These are phyloP conservation scores for Zeuzera pyrina DNA, from an alignment of 2,888 invertebrate genomes.

Conservation along the genomic window DNA sequence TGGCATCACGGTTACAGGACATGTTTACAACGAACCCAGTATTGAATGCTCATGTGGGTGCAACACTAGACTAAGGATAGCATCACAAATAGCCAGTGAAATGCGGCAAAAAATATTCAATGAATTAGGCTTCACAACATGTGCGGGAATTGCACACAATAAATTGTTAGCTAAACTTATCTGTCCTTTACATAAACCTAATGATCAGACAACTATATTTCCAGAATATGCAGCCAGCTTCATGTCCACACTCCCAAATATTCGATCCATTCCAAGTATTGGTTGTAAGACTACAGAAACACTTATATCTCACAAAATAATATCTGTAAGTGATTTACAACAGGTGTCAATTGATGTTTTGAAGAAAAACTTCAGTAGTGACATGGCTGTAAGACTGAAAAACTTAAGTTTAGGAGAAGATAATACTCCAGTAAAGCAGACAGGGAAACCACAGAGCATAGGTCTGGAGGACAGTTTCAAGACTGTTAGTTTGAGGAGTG, in stretches of 20 bases:
- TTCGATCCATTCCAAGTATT: conserved; percentile 82
- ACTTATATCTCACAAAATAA: conserved; percentile 77
- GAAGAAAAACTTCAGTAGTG: conserved; percentile 77
- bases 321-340: conserved; percentile 78
- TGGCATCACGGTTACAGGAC: conserved; percentile 61
- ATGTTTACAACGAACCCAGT: conserved; percentile 70
- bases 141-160: conserved; percentile 89
- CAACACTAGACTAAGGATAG: conserved; percentile 77
- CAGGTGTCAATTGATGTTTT: conserved; percentile 71
- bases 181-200: conserved; percentile 82
- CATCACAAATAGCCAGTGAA: conserved; percentile 82
- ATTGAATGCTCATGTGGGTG: conserved; percentile 84
- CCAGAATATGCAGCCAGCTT: conserved; percentile 78
- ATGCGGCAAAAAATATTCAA: conserved; percentile 79
- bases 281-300: conserved; percentile 80
- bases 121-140: conserved; percentile 82
- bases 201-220: conserved; percentile 85
- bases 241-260: conserved; percentile 75
- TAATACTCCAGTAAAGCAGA: conserved; percentile 78
- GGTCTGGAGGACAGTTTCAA: conserved; percentile 86
- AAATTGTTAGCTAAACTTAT: conserved; percentile 87
- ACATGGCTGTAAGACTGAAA: conserved; percentile 79
- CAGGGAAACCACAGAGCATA: conserved; percentile 84
- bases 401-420: conserved; percentile 85
- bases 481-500: conserved; percentile 79